Conservation (phyloP, 2,888 invertebrate species). For the Marronus borbonicus region DNA sequence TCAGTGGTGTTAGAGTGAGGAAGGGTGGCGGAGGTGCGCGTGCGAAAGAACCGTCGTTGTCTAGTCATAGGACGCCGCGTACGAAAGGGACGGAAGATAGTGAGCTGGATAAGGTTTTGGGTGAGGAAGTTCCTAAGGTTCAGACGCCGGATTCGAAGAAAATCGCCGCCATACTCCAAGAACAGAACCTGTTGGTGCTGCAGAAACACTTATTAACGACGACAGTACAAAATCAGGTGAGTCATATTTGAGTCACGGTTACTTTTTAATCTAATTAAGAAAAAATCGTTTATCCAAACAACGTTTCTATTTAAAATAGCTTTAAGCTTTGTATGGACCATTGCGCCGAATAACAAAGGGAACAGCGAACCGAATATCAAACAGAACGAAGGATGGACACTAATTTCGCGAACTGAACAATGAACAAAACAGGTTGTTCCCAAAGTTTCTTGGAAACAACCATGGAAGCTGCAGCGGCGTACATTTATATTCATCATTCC, state of each 20-base stretch:
- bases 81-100: conserved; percentile 60
- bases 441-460: too few species aligned
- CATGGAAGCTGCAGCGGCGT: too few species aligned
- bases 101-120: conserved; percentile 80
- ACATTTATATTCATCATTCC: too few species aligned
- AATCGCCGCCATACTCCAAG: conserved; percentile 87
- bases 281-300: too few species aligned
- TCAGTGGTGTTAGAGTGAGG: conserved; percentile 53
- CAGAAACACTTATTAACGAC: conserved; percentile 87
- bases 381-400: too few species aligned
- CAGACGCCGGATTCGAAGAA: conserved; percentile 81
- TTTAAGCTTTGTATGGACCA: too few species aligned
- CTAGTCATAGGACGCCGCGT: conserved; percentile 63
- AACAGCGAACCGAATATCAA: too few species aligned
- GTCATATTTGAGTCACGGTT: neutral
- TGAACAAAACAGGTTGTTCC: too few species aligned
- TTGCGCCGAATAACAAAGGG: too few species aligned
- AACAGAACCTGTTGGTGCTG: conserved; percentile 86
- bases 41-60: conserved; percentile 55
- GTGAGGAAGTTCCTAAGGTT: conserved; percentile 77
- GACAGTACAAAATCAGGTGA: conserved; percentile 89
- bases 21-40: conserved; percentile 55
- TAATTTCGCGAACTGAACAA: too few species aligned
- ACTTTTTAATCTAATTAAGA: too few species aligned
- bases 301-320: too few species aligned